Evolutionary conservation across 2,113 vertebrate genomes (phyloP).

Genomic region (Elanoides forficatus): DNA sequence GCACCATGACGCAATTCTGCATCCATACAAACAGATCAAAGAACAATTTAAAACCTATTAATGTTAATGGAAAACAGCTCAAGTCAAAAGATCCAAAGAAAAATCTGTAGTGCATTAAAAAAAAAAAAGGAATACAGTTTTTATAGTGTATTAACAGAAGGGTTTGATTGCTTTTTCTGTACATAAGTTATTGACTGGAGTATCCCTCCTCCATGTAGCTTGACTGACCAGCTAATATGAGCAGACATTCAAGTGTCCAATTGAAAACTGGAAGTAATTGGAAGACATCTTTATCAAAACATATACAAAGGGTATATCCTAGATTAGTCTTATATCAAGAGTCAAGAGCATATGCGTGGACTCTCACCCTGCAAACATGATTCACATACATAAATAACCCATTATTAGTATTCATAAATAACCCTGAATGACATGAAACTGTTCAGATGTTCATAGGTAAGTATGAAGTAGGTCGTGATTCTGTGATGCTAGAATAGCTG

Average conservation of each 20-base stretch:
- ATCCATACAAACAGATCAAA: slow-evolving; percentile 37
- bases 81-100: slow-evolving; percentile 25
- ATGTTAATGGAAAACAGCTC: slow-evolving; percentile 14
- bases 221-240: neutral
- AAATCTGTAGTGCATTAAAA: neutral
- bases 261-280: neutral
- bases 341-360: neutral
- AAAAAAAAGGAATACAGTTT: neutral
- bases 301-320: neutral
- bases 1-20: neutral
- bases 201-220: neutral
- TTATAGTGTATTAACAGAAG: neutral
- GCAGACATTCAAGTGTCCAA: neutral
- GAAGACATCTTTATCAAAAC: neutral
- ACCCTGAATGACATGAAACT: neutral
- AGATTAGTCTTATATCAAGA: neutral
- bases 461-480: accelerated
- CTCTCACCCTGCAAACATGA: neutral
- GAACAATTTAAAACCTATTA: slow-evolving; percentile 46
- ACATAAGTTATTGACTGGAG: neutral
- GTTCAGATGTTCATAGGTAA: neutral
- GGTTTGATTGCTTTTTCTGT: neutral
- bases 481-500: neutral
- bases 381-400: neutral
- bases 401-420: neutral